Evolutionary conservation across 2,113 vertebrate genomes (phyloP), one percentile per base, ranked within the genome.

Genomic region (Leucopsar rothschildi): DNA sequence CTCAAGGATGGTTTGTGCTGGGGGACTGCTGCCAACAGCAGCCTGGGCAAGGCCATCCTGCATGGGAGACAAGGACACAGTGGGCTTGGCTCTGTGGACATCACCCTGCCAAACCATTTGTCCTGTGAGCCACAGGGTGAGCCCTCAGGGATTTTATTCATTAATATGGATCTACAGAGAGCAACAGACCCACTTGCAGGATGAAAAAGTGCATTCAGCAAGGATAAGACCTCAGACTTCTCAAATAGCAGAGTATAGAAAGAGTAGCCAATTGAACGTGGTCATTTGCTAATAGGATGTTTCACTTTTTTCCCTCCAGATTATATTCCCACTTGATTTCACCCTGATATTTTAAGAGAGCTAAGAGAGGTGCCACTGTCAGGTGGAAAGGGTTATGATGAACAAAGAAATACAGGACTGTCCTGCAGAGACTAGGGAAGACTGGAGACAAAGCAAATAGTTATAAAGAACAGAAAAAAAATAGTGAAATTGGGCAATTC

Each of bases 21-120:
- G 9, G 15, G 7, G 3, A 5, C 33, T 52, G 29, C 39, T 89
- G 56, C 37, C 28, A 82, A 4, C 16, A 28, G 49, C 12, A 39
- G 12, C 24, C 47, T 24, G 33, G 15, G 24, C 10, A 19, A 88
- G 50, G 10, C 14, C 20, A 18, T 27, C 47, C 79, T 64, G 33
- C 47, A 10, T 0, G 12, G 60, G n/a, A 10, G 5, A 17, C 5
- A 12, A 40, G 16, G 2, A 33, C 45, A n/a, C 16, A 19, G 27
- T 2, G 24, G 20, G 10, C 18, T 69, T 15, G 25, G 8, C n/a
- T 37, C 50, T 57, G 2, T 13, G 40, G 56, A 64, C 28, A 42
- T 13, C 33, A 75, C 15, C 15, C 31, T 44, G 39, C 27, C 23
- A 56, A 82, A 63, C 6, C 37, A n/a, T 28, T 42, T 21, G 35